Evolutionary conservation across 1,140 invertebrate genomes (phyloP), one percentile per base, ranked within the genome.

Genomic region (Rhopalosiphum maidis): DNA sequence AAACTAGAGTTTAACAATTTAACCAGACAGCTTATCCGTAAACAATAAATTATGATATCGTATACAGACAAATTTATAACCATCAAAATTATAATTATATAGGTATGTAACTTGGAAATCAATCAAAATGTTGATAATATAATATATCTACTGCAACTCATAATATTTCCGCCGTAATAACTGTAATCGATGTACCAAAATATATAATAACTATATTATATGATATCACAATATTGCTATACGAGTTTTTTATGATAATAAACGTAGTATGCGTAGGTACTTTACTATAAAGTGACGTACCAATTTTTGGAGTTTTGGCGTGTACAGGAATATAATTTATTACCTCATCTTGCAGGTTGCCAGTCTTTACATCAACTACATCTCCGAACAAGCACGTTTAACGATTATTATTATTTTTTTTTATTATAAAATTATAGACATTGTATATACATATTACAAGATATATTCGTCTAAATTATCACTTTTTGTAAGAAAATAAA

Each of bases 101-200:
- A 43, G 23, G 8, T 43, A 22, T 43, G 41, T 85, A 43, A 25
- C 23, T 87, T n/a, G 43, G 85, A 48, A 87, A 87, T 87, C 85
- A 87, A 87, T 87, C 85, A 87, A 87, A 87, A 87, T 21, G 25
- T 87, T 87, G 85, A 46, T 37, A 87, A 87, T 37, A 48, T 37
- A 86, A 86, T 35, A 35, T 83, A 83, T 46, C 11, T 48, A n/a
- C 11, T 18, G 43, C 25, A 21, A n/a, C 43, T 87, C 18, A 48
- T 48, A 21, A 77, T n/a, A 46, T 25, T 6, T 43, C 43, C 30
- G 30, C 85, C 85, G 43, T 87, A 46, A 46, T 48, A n/a, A 87
- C 43, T 46, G 85, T 87, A 46, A 87, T 46, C 43, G 43, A 30
- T n/a, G 85, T n/a, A 86, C 82, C 23, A 43, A 85, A 11, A 82